phyloP scores from a whole-genome alignment of 2,888 invertebrate genomes.

The Pandemis heparana region DNA sequence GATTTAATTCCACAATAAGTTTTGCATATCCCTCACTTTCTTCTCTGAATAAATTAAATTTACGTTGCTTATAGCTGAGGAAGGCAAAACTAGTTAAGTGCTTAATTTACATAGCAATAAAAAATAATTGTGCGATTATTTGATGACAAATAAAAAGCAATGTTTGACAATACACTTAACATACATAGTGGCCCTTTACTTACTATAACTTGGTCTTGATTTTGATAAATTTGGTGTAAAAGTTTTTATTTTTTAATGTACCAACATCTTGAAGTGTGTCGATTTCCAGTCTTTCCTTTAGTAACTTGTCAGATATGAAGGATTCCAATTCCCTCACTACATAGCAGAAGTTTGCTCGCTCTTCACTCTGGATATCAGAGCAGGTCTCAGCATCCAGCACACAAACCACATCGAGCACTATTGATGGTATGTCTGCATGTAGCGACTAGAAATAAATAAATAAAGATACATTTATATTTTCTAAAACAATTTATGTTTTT shows the following conservation, averaged over 20 bases:
- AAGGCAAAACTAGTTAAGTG: constrained; percentile 23
- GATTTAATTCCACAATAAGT: constrained; percentile 96
- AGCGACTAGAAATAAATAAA: constrained; percentile 84
- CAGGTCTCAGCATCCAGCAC: constrained; percentile 94
- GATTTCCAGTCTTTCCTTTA: constrained; percentile 97
- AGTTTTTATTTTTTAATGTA: constrained; percentile 94
- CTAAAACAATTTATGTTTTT: not conserved
- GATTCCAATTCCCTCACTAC: constrained; percentile 93
- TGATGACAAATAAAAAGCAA: not conserved
- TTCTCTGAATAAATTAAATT: constrained; percentile 99
- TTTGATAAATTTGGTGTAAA: constrained; percentile 98
- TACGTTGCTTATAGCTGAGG: constrained; percentile 98
- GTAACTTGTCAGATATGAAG: constrained; percentile 93
- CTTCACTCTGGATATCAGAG: constrained; percentile 89
- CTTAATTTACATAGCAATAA: not conserved
- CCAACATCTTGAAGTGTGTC: constrained; percentile 97
- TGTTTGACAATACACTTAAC: not conserved
- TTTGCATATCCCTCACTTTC: constrained; percentile 99
- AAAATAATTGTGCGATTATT: too few species aligned
- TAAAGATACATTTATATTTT: constrained; percentile 10
- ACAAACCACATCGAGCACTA: constrained; percentile 93
- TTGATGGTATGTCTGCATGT: constrained; percentile 92
- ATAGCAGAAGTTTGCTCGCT: constrained; percentile 91
- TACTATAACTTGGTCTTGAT: constrained; percentile 99
- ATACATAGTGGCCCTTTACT: constrained; percentile 77